Evolutionary conservation across 2,113 vertebrate genomes (phyloP).

Genomic region (Triplophysa rosa): DNA sequence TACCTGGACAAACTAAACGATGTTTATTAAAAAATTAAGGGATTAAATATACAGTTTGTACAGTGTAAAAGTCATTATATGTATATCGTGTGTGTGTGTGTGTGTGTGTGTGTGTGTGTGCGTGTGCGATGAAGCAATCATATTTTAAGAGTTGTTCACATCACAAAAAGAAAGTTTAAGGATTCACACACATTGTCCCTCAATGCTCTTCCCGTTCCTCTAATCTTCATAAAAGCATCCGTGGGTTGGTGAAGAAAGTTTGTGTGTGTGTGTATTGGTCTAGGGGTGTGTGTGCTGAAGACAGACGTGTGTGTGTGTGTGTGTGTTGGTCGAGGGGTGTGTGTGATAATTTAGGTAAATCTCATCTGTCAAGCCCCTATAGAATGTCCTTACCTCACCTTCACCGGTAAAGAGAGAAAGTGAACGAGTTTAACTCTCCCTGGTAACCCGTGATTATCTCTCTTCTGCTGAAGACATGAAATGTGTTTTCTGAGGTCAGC

Average conservation of each 20-base stretch:
- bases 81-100: constrained; percentile 49
- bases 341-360: constrained; percentile 12
- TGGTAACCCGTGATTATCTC: neutral
- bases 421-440: neutral
- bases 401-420: neutral
- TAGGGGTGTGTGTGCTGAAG: neutral
- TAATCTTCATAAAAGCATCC: neutral
- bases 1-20: no score
- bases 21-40: no score
- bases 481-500: neutral
- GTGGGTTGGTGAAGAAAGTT: neutral
- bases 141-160: constrained; percentile 50
- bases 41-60: no score
- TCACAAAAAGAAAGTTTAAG: constrained; percentile 81
- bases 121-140: constrained; percentile 30
- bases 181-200: constrained; percentile 65
- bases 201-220: no score
- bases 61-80: neutral
- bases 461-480: neutral
- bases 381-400: constrained; percentile 11
- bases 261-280: no score
- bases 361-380: neutral
- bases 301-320: neutral
- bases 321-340: neutral
- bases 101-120: constrained; percentile 19